A percentile compares a stretch with the other conserved stretches of the same genome.
These are phyloP conservation scores for Eclectus roratus DNA, from an alignment of 2,113 vertebrate genomes.

Conservation along the genomic window DNA sequence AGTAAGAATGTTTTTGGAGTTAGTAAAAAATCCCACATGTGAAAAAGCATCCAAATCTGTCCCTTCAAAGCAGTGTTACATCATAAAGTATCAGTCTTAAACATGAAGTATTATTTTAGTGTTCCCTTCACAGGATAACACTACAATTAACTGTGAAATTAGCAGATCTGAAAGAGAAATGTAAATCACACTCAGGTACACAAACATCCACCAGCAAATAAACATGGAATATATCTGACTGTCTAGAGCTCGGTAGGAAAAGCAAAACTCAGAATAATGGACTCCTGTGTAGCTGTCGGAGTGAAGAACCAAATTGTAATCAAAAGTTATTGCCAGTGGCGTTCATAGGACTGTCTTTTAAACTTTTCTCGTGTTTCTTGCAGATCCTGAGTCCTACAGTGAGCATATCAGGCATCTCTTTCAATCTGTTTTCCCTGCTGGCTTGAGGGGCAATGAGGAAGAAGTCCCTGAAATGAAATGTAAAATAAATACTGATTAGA, in stretches of 20 bases:
- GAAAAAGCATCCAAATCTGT: neutral
- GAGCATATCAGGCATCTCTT: neutral
- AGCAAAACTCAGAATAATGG: neutral
- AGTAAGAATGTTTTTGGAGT: neutral
- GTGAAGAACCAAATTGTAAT: accelerated
- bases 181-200: neutral
- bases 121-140: neutral
- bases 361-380: neutral
- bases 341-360: neutral
- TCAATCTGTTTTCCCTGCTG: neutral
- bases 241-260: neutral
- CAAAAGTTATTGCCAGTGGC: neutral
- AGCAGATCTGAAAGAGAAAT: neutral
- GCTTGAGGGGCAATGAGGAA: neutral
- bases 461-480: neutral
- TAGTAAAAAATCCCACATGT: neutral
- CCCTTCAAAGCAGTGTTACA: neutral
- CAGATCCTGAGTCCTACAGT: neutral
- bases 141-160: neutral
- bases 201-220: neutral
- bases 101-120: neutral
- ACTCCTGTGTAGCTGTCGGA: neutral
- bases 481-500: neutral
- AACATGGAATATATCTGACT: neutral
- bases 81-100: neutral